These are phyloP conservation scores for Chlorospingus flavigularis DNA, from an alignment of 2,797 vertebrate species.

Conservation along the genomic window DNA sequence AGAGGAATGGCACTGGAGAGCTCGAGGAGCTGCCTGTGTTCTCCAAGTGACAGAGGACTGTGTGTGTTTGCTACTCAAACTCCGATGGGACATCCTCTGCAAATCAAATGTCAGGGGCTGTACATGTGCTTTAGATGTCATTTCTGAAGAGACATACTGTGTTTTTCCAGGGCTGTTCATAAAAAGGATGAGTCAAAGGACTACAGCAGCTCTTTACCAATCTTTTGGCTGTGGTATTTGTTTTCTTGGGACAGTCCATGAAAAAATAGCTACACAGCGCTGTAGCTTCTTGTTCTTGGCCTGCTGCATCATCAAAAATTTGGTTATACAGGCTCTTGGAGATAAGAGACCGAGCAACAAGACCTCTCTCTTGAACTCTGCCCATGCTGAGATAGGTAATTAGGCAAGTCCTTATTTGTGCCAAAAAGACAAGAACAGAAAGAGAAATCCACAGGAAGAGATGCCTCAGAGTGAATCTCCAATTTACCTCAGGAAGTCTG, in stretches of 20 bases:
- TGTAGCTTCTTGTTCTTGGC: background rate
- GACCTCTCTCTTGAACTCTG: background rate
- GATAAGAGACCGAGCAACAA: background rate
- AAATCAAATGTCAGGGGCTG: background rate
- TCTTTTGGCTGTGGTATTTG: background rate
- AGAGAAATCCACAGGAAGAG: background rate
- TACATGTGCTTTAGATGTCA: background rate
- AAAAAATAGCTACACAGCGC: background rate
- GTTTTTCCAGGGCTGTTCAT: background rate
- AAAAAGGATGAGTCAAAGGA: background rate
- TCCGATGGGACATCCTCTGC: background rate
- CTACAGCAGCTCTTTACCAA: background rate
- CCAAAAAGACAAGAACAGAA: slow-evolving; percentile 28
- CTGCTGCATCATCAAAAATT: slow-evolving; percentile 20
- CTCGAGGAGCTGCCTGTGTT: background rate
- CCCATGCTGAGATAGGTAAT: slow-evolving; percentile 12
- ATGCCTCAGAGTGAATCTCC: background rate
- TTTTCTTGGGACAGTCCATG: background rate
- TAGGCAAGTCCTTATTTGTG: slow-evolving; percentile 1
- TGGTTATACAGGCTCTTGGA: background rate
- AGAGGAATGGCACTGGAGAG: background rate
- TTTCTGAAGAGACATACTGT: background rate
- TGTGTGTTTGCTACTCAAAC: background rate
- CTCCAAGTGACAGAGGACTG: background rate
- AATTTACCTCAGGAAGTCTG: slow-evolving; percentile 15